These are phyloP conservation scores for Pipistrellus pipistrellus DNA, from an alignment of 2,797 vertebrate species.

Conservation along the genomic window DNA sequence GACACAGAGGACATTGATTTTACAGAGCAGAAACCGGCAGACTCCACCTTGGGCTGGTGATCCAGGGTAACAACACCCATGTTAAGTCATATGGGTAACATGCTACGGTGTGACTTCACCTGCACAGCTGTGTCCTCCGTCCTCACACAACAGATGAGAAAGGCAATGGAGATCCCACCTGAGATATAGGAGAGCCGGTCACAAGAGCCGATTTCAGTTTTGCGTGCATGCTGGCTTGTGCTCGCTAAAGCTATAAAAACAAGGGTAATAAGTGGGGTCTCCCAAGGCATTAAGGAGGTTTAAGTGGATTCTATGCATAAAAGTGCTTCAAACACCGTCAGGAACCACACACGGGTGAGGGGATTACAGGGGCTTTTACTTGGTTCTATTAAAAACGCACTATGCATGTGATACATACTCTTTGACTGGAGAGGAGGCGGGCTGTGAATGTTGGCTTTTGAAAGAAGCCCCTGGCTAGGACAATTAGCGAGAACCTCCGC, in stretches of 20 bases:
- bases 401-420: not conserved
- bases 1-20: not conserved
- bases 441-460: not conserved
- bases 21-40: not conserved
- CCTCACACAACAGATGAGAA: not conserved
- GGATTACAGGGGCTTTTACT: not conserved
- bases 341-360: not conserved
- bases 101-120: not conserved
- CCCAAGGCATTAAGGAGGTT: not conserved
- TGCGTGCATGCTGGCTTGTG: not conserved
- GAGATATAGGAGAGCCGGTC: not conserved
- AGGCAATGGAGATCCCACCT: not conserved
- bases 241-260: not conserved
- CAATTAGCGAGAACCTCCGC: not conserved
- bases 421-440: not conserved
- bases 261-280: slow-evolving; percentile 1
- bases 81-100: not conserved
- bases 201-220: not conserved
- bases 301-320: not conserved
- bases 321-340: not conserved
- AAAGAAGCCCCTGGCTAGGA: not conserved
- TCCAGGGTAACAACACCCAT: too few relatives aligned
- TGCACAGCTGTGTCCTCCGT: not conserved
- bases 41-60: not conserved
- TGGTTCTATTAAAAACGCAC: not conserved